Base-by-base conservation (phyloP, 2,113 vertebrate species). In the Falcunculus frontatus region DNA sequence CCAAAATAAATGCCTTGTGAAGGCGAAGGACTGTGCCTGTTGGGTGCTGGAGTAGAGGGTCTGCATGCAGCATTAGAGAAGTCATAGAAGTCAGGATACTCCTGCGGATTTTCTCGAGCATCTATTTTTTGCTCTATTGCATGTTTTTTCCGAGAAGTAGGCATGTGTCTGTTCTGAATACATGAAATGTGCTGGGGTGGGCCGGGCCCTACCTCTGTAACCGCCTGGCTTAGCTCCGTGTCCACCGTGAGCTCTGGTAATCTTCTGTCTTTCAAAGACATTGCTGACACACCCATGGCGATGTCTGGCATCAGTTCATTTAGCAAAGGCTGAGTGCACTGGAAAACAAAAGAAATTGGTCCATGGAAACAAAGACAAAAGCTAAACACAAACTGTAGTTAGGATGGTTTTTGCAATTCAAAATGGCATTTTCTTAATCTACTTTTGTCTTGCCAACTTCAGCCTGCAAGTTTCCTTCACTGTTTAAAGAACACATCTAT, bases 241-340 rank as follows among this genome's bases (percentile, higher is more conserved):
- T 99, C 99, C 33, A 98, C 98, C 4, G 98, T 98, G 79, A 98
- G 97, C 94, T 99, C 99, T 3, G 99, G 98, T 91, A 99, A 97
- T 52, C 99, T 98, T 84, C 99, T 98, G 82, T 99, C 99, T 95
- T 99, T 99, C 73, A 99, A 97, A 55, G 99, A 99, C 98, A 99
- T 98, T 14, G 99, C 98, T 9, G 99, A 99, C 60, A 99, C 99
- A 4, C 99, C 99, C 97, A 99, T 99, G 6, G 99, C 99, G 3
- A 99, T 99, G 92, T 99, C 99, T 26, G 99, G 99, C 99, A 99
- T 99, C 96, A 99, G 98, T 77, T 99, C 99, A 63, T 99, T 99
- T 23, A 99, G 98, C 87, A 99, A 98, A 29, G 99, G 99, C 89
- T 99, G 99, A 96, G 98, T 97, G 84, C 97, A 98, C 99, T 99